Percentiles rank a stretch among this genome's conserved stretches.
Evolutionary conservation across 2,888 invertebrate genomes (phyloP).

Genomic region (Sinopyrophorus schimmeli): DNA sequence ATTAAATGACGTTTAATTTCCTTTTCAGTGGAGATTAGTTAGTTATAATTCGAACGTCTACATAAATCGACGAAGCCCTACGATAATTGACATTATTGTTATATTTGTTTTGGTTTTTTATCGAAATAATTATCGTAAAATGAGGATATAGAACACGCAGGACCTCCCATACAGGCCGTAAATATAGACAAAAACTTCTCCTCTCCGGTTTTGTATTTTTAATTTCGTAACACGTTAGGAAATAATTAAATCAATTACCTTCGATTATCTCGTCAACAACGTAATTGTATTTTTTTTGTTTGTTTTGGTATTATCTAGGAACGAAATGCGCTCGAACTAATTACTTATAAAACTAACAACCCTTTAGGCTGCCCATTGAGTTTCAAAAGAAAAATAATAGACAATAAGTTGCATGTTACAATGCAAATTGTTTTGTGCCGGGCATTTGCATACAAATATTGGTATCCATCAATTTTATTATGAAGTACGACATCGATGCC

Average conservation of each 20-base stretch:
- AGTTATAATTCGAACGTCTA: slow-evolving; percentile 4
- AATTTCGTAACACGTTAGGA: slow-evolving; percentile 16
- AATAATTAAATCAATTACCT: slow-evolving; percentile 26
- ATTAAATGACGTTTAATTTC: slow-evolving; percentile 24
- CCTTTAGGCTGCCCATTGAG: too few species aligned
- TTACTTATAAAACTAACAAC: too few species aligned
- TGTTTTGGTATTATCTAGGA: too few species aligned
- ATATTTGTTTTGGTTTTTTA: too few species aligned
- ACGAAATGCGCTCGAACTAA: too few species aligned
- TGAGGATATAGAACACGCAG: slow-evolving; percentile 14
- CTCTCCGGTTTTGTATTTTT: slow-evolving; percentile 13
- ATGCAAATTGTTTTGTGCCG: slow-evolving; percentile 9
- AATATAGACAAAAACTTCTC: slow-evolving; percentile 12
- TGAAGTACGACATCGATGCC: slow-evolving; percentile 11
- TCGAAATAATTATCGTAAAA: too few species aligned
- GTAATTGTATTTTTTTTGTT: slow-evolving; percentile 7
- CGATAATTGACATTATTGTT: slow-evolving; percentile 6
- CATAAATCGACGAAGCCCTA: background rate
- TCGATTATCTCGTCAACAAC: slow-evolving; percentile 26
- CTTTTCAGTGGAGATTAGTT: slow-evolving; percentile 20
- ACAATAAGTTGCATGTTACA: slow-evolving; percentile 9
- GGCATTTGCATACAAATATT: slow-evolving; percentile 12
- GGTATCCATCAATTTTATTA: slow-evolving; percentile 15
- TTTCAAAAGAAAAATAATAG: slow-evolving; percentile 3
- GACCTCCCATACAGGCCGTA: slow-evolving; percentile 22